Percentiles rank a stretch among this genome's conserved stretches.
These are phyloP conservation scores for Drosophila nigromelanica DNA, from an alignment of 1,140 invertebrate species.

Conservation along the genomic window DNA sequence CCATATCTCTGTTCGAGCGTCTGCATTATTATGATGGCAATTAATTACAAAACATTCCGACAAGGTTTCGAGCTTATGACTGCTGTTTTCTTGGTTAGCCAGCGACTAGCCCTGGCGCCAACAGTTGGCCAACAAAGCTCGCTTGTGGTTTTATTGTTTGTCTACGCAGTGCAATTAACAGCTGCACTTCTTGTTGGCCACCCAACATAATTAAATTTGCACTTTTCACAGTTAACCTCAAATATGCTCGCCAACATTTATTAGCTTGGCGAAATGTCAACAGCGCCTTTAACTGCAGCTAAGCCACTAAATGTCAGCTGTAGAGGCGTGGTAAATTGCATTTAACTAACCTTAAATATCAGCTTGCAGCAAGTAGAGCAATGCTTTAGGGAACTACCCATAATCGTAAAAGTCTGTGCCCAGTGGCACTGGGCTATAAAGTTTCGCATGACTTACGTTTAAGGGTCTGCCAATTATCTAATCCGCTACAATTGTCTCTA, in stretches of 20 bases:
- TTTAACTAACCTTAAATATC: neutral
- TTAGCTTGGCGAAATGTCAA: slow-evolving; percentile 43
- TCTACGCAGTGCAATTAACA: slow-evolving; percentile 42
- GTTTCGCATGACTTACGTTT: neutral
- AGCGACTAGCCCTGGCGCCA: slow-evolving; percentile 33
- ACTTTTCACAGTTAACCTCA: slow-evolving; percentile 36
- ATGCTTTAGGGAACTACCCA: slow-evolving; percentile 3
- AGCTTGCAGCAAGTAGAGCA: neutral
- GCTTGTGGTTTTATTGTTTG: slow-evolving; percentile 43
- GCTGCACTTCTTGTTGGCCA: slow-evolving; percentile 33
- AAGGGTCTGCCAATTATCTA: neutral
- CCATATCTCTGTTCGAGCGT: slow-evolving; percentile 6
- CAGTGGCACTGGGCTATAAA: neutral
- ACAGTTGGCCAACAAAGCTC: slow-evolving; percentile 43
- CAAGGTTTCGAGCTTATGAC: slow-evolving; percentile 47
- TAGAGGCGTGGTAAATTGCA: slow-evolving; percentile 11
- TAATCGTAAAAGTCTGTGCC: neutral
- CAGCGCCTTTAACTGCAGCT: slow-evolving; percentile 3
- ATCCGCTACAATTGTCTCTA: neutral
- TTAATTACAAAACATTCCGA: slow-evolving; percentile 68
- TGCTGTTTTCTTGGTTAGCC: neutral
- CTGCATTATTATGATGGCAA: slow-evolving; percentile 61
- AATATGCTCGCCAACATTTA: slow-evolving; percentile 29
- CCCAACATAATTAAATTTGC: slow-evolving; percentile 51
- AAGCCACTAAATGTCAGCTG: slow-evolving; percentile 25